Percentiles rank a stretch among this genome's conserved stretches.
phyloP scores from a whole-genome alignment of 1,140 invertebrate genomes.

The Agraylea sexmaculata region DNA sequence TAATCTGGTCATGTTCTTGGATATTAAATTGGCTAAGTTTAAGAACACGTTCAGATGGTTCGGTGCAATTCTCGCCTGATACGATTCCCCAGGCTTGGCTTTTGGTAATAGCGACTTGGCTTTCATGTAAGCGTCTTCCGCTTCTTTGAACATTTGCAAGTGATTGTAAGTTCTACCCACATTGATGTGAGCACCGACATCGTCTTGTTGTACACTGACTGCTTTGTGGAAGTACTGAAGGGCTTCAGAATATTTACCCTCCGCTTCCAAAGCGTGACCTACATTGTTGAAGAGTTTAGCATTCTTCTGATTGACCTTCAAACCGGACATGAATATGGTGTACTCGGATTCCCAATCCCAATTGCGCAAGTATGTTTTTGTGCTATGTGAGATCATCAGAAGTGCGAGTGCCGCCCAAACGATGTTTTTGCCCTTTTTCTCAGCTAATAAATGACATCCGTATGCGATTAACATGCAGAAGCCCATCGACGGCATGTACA shows the following conservation, averaged over 20 bases:
- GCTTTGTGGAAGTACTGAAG: slow-evolving; percentile 86
- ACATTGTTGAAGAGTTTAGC: slow-evolving; percentile 97
- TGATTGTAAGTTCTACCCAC: slow-evolving; percentile 90
- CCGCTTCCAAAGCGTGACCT: slow-evolving; percentile 84
- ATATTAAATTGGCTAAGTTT: slow-evolving; percentile 89
- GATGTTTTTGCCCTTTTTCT: slow-evolving; percentile 45
- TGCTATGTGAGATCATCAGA: slow-evolving; percentile 60
- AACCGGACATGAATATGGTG: slow-evolving; percentile 81
- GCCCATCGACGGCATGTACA: slow-evolving; percentile 96
- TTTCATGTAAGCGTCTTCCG: slow-evolving; percentile 81
- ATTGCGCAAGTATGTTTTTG: slow-evolving; percentile 78
- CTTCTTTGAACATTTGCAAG: slow-evolving; percentile 80
- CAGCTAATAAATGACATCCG: slow-evolving; percentile 45
- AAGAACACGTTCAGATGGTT: slow-evolving; percentile 94
- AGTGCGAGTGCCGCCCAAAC: slow-evolving; percentile 47
- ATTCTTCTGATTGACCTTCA: slow-evolving; percentile 83
- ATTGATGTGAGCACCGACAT: slow-evolving; percentile 94
- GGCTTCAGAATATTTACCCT: slow-evolving; percentile 73
- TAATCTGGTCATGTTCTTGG: slow-evolving; percentile 80
- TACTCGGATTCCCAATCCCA: slow-evolving; percentile 90
- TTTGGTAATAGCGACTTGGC: slow-evolving; percentile 83
- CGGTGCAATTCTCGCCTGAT: slow-evolving; percentile 89
- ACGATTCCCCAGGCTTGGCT: slow-evolving; percentile 83
- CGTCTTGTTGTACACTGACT: slow-evolving; percentile 85
- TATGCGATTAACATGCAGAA: slow-evolving; percentile 88